Evolutionary conservation across 92 coral and sea anemone genomes (phyloP).

Genomic region (Porites cylindrica): DNA sequence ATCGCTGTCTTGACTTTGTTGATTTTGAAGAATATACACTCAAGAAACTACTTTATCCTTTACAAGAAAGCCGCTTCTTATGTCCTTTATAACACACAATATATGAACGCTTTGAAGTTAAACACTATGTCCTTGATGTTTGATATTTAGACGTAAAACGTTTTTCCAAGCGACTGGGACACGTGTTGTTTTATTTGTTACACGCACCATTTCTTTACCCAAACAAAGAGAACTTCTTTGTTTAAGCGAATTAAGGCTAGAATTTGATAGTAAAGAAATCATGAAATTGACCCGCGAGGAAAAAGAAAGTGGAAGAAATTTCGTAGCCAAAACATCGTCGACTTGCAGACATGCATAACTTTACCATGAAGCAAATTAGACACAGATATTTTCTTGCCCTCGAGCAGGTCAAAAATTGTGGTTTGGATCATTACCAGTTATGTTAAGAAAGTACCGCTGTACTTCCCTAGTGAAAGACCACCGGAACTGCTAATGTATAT

Average conservation of each 20-base stretch:
- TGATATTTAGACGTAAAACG: background rate
- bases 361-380: conserved; percentile 6
- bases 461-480: conserved; percentile 4
- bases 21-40: background rate
- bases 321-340: conserved; percentile 30
- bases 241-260: background rate
- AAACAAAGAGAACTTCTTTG: conserved; percentile 12
- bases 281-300: background rate
- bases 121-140: background rate
- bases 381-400: conserved; percentile 34
- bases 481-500: conserved; percentile 8
- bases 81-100: background rate
- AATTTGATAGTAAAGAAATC: background rate
- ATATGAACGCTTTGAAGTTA: background rate
- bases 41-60: background rate
- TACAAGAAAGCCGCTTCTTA: background rate
- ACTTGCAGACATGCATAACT: conserved; percentile 30
- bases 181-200: conserved; percentile 25
- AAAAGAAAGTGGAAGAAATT: background rate
- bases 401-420: conserved; percentile 13
- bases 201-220: background rate
- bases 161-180: conserved; percentile 8
- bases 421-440: conserved; percentile 7
- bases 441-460: conserved; percentile 1
- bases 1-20: background rate